Percentiles rank a stretch among this genome's conserved stretches.
Conservation (phyloP, 2,888 invertebrate genomes). For the Coelinius sp. region DNA sequence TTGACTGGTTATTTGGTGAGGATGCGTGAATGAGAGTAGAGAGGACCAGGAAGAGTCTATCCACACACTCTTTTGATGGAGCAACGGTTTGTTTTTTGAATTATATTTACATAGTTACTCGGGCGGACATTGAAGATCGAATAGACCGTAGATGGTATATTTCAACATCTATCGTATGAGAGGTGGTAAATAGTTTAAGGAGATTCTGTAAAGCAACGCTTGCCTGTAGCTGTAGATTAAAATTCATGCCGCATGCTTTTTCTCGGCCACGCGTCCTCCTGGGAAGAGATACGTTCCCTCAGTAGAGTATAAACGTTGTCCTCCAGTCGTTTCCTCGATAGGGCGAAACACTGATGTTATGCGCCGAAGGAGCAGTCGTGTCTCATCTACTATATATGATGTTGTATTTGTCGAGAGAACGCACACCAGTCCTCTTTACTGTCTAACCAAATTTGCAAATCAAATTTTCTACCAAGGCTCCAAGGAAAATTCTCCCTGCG, state of each 20-base stretch:
- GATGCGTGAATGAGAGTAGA: neutral
- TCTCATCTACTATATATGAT: slow-evolving; percentile 5
- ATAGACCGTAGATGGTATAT: slow-evolving; percentile 4
- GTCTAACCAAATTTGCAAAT: slow-evolving; percentile 65
- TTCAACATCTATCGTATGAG: neutral
- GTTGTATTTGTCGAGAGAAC: neutral
- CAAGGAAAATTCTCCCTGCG: slow-evolving; percentile 55
- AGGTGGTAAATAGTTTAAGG: neutral
- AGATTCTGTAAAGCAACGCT: neutral
- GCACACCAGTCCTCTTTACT: neutral
- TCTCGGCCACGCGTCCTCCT: slow-evolving; percentile 61
- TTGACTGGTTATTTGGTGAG: neutral
- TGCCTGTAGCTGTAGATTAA: slow-evolving; percentile 34
- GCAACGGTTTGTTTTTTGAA: slow-evolving; percentile 45
- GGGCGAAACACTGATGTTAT: neutral
- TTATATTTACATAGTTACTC: slow-evolving; percentile 56
- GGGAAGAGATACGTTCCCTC: slow-evolving; percentile 42
- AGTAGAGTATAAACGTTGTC: slow-evolving; percentile 11
- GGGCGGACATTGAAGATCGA: slow-evolving; percentile 49
- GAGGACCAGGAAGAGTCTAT: slow-evolving; percentile 15
- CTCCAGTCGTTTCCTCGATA: slow-evolving; percentile 1
- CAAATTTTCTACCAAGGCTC: slow-evolving; percentile 61
- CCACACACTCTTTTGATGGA: slow-evolving; percentile 50
- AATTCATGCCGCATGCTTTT: slow-evolving; percentile 59
- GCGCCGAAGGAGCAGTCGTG: neutral